Evolutionary conservation across 2,888 invertebrate species (phyloP).

Genomic region (Sminthurinus aureus): DNA sequence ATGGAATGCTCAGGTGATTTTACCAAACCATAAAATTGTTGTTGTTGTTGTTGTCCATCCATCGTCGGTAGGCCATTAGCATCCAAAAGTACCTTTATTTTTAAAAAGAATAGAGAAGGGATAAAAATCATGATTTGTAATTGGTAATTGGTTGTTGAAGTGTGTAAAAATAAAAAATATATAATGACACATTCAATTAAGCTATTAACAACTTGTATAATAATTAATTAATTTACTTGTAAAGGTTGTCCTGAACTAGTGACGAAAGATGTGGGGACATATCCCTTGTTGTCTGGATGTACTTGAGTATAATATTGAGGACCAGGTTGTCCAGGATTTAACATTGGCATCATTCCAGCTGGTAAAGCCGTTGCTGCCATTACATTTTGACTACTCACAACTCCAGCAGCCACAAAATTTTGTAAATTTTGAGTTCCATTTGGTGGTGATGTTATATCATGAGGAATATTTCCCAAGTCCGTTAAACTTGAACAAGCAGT

Average conservation of each 20-base stretch:
- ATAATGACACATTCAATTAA: too few species aligned
- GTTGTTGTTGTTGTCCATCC: slow-evolving; percentile 23
- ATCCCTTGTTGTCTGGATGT: slow-evolving; percentile 47
- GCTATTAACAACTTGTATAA: too few species aligned
- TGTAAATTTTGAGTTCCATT: too few species aligned
- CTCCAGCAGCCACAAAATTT: too few species aligned
- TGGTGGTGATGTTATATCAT: too few species aligned
- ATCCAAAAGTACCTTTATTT: slow-evolving; percentile 38
- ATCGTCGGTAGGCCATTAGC: slow-evolving; percentile 35
- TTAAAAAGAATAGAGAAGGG: background rate
- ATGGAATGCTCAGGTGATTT: slow-evolving; percentile 44
- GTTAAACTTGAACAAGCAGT: slow-evolving; percentile 31
- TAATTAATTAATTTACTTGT: slow-evolving; percentile 41
- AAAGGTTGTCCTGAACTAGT: slow-evolving; percentile 45
- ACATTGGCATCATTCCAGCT: slow-evolving; percentile 19
- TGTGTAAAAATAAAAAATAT: too few species aligned
- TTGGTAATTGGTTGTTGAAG: too few species aligned
- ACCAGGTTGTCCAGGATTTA: slow-evolving; percentile 11
- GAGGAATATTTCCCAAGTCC: slow-evolving; percentile 14
- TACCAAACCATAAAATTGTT: slow-evolving; percentile 40
- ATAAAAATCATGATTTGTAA: too few species aligned
- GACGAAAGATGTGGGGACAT: slow-evolving; percentile 51
- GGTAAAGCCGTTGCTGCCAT: background rate
- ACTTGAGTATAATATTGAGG: slow-evolving; percentile 40
- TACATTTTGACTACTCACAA: too few species aligned